Conservation (phyloP, 2,113 vertebrate genomes). For the Rhadina sibilatrix region DNA sequence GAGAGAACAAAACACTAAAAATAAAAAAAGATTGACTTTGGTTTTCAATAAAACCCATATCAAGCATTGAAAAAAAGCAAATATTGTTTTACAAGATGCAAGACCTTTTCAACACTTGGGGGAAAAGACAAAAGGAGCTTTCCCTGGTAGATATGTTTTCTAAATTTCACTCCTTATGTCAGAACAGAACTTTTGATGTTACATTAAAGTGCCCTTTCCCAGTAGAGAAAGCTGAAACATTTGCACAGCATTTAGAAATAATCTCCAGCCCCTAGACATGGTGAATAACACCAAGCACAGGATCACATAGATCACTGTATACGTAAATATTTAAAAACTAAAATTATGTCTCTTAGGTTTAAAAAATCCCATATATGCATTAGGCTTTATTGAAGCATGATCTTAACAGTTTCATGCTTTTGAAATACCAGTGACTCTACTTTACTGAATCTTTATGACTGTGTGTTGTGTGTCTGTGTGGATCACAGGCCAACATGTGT, state of each 20-base stretch:
- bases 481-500: neutral
- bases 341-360: neutral
- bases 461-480: rapidly evolving
- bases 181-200: neutral
- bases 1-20: neutral
- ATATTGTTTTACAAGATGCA: neutral
- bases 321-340: neutral
- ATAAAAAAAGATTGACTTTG: neutral
- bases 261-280: neutral
- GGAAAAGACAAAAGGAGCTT: neutral
- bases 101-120: neutral
- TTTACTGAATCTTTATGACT: neutral
- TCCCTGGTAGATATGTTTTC: neutral
- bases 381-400: neutral
- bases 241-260: neutral
- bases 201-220: neutral
- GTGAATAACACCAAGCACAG: neutral
- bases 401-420: neutral
- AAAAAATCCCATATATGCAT: rapidly evolving
- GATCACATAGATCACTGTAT: neutral
- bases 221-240: neutral
- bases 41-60: neutral
- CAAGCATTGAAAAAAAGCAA: neutral
- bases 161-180: neutral
- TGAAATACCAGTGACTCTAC: neutral